Evolutionary conservation across 1,140 invertebrate species (phyloP).

Genomic region (Calliopsis andreniformis): DNA sequence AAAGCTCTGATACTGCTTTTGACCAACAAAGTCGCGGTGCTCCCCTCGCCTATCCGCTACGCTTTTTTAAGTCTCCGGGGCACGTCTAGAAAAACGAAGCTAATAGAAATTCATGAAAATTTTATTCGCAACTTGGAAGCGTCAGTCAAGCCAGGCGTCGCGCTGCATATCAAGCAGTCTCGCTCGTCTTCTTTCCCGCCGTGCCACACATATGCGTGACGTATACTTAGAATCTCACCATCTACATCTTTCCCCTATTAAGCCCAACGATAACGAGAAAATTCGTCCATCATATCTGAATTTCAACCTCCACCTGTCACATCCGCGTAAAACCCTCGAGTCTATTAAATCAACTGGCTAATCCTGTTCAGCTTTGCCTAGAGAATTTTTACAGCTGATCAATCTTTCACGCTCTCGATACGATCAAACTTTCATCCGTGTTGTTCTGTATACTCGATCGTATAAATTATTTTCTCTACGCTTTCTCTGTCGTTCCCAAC

Average conservation of each 20-base stretch:
- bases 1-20: conserved; percentile 36
- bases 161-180: conserved; percentile 78
- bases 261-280: not conserved
- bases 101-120: conserved; percentile 83
- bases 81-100: conserved; percentile 75
- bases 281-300: too few species aligned
- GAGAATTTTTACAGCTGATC: not conserved
- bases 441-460: not conserved
- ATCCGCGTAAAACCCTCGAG: not conserved
- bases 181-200: conserved; percentile 38
- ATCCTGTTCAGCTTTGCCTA: not conserved
- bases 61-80: conserved; percentile 66
- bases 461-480: too few species aligned
- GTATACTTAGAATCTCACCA: not conserved
- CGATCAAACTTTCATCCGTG: not conserved
- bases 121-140: conserved; percentile 80
- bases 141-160: conserved; percentile 78
- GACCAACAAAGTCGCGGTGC: conserved; percentile 4
- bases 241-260: not conserved
- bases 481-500: too few species aligned
- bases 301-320: too few species aligned
- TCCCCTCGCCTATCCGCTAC: conserved; percentile 21
- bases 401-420: too few species aligned
- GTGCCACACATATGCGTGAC: conserved; percentile 19
- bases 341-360: not conserved